Conservation (phyloP, 2,797 vertebrate species). For the Eremophila alpestris region DNA sequence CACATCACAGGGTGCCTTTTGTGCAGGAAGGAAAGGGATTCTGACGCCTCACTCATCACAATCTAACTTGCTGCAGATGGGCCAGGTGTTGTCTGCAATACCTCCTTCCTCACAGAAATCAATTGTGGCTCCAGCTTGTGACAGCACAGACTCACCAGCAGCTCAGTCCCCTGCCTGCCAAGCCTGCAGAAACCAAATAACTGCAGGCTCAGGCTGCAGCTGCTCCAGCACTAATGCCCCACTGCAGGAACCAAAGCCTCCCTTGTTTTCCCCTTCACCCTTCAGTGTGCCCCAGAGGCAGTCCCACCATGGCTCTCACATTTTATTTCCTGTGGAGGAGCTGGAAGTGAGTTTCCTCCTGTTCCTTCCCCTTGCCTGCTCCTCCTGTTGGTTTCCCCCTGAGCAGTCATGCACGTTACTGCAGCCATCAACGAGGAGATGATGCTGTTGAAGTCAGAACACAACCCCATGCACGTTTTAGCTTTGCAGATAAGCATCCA, state of each 20-base stretch:
- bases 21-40: constrained; percentile 20
- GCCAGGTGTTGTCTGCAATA: neutral
- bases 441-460: neutral
- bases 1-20: neutral
- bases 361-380: neutral
- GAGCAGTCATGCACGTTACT: neutral
- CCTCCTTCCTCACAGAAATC: neutral
- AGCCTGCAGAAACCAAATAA: neutral
- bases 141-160: neutral
- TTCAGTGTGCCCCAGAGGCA: neutral
- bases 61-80: neutral
- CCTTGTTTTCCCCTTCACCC: neutral
- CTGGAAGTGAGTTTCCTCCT: neutral
- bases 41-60: neutral
- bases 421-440: neutral
- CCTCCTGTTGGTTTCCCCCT: neutral
- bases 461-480: neutral
- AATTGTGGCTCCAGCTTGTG: neutral
- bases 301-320: neutral
- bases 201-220: rapidly evolving
- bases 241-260: neutral
- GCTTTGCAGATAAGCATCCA: neutral
- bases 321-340: neutral
- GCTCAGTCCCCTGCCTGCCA: neutral
- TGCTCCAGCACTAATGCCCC: rapidly evolving